Evolutionary conservation across 1,140 invertebrate genomes (phyloP), one percentile per base, ranked within the genome.

Genomic region (Drosophila pseudoananassae): DNA sequence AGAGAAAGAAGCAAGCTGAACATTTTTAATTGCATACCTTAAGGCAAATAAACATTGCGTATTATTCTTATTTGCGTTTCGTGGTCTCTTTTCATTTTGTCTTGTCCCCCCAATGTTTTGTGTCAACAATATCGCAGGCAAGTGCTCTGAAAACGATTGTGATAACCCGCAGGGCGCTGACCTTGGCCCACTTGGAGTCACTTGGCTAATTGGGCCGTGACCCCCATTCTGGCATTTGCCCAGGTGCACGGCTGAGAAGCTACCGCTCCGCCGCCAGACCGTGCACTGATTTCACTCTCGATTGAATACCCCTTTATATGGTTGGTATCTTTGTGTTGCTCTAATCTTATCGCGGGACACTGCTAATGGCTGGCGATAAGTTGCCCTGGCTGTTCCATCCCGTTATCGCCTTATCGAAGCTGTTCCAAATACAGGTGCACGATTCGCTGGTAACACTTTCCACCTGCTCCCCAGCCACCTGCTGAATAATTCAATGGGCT

Each of bases 401-500:
- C 17, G 33, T 70, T 45, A 73, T 17, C 50, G 56, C 50, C 58
- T 54, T 63, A 74, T 63, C 57, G 43, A 31, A 43, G 40, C 38
- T 69, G 66, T 65, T 33, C 53, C 63, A 25, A 52, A 49, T n/a
- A 57, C 46, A 51, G 20, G 17, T 47, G 46, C 38, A 14, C 31
- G 7, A 65, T 65, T 69, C 50, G 12, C 25, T 33, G 56, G 70
- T 27, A 52, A 65, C 71, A 74, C 52, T 65, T 45, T 43, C 1
- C 36, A 36, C 43, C 31, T 25, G 43, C n/a, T 40, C 38, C n/a
- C 25, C 43, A 23, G 40, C 29, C 31, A n/a, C n/a, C 20, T 20
- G 20, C 65, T 72, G 65, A 81, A 78, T 88, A 58, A 87, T 88
- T 88, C 78, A 69, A 78, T 69, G 64, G 83, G 75, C 88, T 88